Percentiles rank a stretch among this genome's conserved stretches.
phyloP scores from a whole-genome alignment of 1,140 invertebrate species.

The Trissolcus basalis region DNA sequence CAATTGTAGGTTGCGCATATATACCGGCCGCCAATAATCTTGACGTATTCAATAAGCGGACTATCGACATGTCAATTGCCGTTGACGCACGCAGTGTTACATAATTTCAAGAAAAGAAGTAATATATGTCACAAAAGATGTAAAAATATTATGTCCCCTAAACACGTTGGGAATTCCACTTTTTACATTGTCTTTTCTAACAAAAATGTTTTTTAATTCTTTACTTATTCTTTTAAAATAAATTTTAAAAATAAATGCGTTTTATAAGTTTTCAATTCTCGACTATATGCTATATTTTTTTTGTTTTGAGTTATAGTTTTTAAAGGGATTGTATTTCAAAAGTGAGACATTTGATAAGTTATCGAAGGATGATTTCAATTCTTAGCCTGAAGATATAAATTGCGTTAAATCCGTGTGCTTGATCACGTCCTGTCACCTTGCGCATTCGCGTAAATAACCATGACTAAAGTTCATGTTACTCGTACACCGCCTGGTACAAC shows the following conservation, averaged over 20 bases:
- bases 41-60: conserved; percentile 57
- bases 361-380: neutral
- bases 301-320: too few relatives aligned
- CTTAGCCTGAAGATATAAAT: neutral
- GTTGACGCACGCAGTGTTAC: conserved; percentile 47
- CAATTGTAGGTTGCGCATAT: conserved; percentile 42
- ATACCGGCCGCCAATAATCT: conserved; percentile 55
- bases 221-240: too few relatives aligned
- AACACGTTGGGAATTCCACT: too few relatives aligned
- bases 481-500: conserved; percentile 38
- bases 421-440: conserved; percentile 59
- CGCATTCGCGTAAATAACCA: conserved; percentile 59
- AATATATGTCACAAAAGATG: neutral
- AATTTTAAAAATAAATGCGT: too few relatives aligned
- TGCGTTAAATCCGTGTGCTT: conserved; percentile 36
- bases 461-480: conserved; percentile 55
- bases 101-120: conserved; percentile 22
- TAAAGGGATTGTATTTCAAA: neutral
- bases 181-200: too few relatives aligned
- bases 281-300: too few relatives aligned
- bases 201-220: too few relatives aligned
- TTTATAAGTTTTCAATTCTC: too few relatives aligned
- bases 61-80: conserved; percentile 55
- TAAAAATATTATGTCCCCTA: too few relatives aligned
- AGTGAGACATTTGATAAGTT: too few relatives aligned